phyloP scores from a whole-genome alignment of 2,888 invertebrate species.

The Lordiphosa andalusiaca region DNA sequence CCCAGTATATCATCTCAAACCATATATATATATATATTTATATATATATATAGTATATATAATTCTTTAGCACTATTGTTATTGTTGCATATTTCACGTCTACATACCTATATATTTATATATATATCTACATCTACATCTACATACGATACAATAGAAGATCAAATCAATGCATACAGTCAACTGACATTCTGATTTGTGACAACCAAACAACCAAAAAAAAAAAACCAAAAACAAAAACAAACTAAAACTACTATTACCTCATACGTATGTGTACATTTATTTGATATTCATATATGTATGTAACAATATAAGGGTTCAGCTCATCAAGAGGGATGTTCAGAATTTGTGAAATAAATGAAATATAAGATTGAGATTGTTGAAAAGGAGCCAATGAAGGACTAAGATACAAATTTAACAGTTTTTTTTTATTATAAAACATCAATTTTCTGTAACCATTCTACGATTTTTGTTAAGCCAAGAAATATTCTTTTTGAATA shows the following conservation, averaged over 20 bases:
- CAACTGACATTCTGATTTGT: not conserved
- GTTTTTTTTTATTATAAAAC: too few species aligned
- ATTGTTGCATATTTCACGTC: constrained; percentile 11
- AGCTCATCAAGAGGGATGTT: constrained; percentile 11
- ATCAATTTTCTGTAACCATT: too few species aligned
- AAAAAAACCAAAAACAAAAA: too few species aligned
- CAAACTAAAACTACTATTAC: too few species aligned
- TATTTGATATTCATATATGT: constrained; percentile 26
- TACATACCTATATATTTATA: not conserved
- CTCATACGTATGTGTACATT: constrained; percentile 4
- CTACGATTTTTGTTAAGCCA: too few species aligned
- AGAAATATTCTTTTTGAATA: too few species aligned
- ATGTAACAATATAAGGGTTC: constrained; percentile 10
- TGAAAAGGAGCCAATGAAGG: too few species aligned
- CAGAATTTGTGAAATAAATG: constrained; percentile 10
- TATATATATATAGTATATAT: too few species aligned
- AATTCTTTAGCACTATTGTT: constrained; percentile 21
- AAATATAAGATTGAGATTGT: constrained; percentile 3
- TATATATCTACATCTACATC: not conserved
- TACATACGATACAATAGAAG: not conserved
- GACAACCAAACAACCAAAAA: too few species aligned
- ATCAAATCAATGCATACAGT: not conserved
- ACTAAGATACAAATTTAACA: too few species aligned
- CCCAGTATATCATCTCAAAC: too few species aligned
- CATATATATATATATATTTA: too few species aligned